Evolutionary conservation across 2,888 invertebrate genomes (phyloP).

Genomic region (Boloria selene): DNA sequence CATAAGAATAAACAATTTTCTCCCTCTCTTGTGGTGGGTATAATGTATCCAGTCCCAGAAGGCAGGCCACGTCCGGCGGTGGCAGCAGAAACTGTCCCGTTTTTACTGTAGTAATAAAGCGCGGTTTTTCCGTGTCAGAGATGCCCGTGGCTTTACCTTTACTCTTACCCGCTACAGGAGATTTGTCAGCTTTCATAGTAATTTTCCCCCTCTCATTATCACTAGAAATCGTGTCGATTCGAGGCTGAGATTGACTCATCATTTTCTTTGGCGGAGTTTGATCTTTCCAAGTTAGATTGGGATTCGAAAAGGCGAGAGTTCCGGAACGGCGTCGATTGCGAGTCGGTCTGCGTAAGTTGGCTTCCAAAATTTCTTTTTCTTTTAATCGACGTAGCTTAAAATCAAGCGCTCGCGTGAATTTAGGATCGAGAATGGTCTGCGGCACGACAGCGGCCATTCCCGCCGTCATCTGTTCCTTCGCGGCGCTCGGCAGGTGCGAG

Average conservation of each 20-base stretch:
- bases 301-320: conserved; percentile 64
- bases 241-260: conserved; percentile 61
- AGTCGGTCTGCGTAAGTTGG: conserved; percentile 61
- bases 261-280: conserved; percentile 43
- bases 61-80: conserved; percentile 85
- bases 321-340: conserved; percentile 57
- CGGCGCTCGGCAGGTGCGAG: conserved; percentile 34
- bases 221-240: conserved; percentile 52
- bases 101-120: conserved; percentile 91
- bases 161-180: conserved; percentile 49
- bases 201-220: conserved; percentile 47
- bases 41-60: conserved; percentile 82
- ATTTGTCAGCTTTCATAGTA: conserved; percentile 51
- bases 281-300: conserved; percentile 80
- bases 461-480: conserved; percentile 28
- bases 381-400: conserved; percentile 87
- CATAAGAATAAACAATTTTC: conserved; percentile 84
- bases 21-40: conserved; percentile 59
- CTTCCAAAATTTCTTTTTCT: conserved; percentile 78
- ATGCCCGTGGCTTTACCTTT: conserved; percentile 44
- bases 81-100: conserved; percentile 90
- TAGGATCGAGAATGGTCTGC: conserved; percentile 68
- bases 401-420: conserved; percentile 87
- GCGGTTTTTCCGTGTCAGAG: conserved; percentile 68
- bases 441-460: conserved; percentile 42